Conservation (phyloP, 2,113 vertebrate genomes). For the Protobothrops flavoviridis region DNA sequence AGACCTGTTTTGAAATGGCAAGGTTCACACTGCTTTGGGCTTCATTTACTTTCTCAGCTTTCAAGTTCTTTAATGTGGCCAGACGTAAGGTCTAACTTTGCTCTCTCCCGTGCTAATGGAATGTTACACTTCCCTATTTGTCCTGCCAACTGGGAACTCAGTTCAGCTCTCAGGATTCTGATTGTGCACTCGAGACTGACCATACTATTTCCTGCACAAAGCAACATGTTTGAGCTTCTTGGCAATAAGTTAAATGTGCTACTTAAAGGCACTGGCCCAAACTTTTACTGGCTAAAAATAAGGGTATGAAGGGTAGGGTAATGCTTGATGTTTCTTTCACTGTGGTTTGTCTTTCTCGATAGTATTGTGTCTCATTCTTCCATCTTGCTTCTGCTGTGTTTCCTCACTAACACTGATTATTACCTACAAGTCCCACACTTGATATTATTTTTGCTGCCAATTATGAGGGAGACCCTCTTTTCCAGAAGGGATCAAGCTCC, state of each 20-base stretch:
- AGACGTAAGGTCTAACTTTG: background rate
- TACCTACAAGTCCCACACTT: background rate
- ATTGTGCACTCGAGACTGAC: background rate
- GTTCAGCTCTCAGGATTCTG: background rate
- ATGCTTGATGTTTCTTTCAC: background rate
- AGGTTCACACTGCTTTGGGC: background rate
- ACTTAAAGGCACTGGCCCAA: background rate
- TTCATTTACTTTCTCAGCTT: background rate
- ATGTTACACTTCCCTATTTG: background rate
- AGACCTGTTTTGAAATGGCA: background rate
- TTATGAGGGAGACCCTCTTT: background rate
- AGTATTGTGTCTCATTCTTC: background rate
- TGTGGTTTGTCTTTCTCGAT: background rate
- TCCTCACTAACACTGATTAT: background rate
- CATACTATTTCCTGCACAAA: background rate
- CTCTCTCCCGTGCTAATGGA: background rate
- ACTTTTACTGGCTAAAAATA: background rate
- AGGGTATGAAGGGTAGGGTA: background rate
- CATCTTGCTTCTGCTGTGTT: background rate
- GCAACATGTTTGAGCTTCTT: background rate
- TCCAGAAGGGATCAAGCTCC: background rate
- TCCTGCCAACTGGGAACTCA: background rate
- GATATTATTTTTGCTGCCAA: background rate
- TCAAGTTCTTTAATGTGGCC: background rate
- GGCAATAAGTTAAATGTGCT: background rate